A percentile compares a stretch with the other conserved stretches of the same genome.
These are phyloP conservation scores for Aphelenchoides bicaudatus DNA, from an alignment of 2,888 invertebrate species.

Conservation along the genomic window DNA sequence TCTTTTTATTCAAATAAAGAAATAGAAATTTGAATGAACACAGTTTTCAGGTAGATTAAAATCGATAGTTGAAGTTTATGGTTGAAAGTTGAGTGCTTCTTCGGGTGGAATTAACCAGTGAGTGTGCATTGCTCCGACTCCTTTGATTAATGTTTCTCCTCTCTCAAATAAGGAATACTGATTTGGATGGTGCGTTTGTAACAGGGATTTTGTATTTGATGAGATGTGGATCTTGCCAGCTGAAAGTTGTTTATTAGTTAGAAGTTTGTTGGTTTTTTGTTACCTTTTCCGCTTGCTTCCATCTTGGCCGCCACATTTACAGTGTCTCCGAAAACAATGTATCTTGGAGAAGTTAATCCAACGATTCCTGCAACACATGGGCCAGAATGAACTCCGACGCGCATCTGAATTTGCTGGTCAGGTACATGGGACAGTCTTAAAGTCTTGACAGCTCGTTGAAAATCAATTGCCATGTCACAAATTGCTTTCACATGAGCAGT, in stretches of 20 bases:
- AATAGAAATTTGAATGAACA: no score
- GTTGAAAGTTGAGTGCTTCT: slow-evolving; percentile 2
- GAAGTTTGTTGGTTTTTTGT: no score
- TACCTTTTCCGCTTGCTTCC: slow-evolving; percentile 32
- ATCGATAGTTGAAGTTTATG: no score
- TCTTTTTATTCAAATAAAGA: no score
- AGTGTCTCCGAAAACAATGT: slow-evolving; percentile 47
- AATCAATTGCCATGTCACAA: slow-evolving; percentile 43
- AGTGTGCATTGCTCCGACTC: background rate
- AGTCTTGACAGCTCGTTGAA: slow-evolving; percentile 33
- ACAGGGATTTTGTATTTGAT: slow-evolving; percentile 12
- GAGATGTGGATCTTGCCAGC: slow-evolving; percentile 20
- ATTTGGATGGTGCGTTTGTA: slow-evolving; percentile 12
- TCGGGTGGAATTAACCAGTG: slow-evolving; percentile 4
- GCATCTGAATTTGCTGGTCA: slow-evolving; percentile 40
- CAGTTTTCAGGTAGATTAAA: no score
- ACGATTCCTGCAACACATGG: slow-evolving; percentile 47
- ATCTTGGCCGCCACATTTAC: slow-evolving; percentile 53
- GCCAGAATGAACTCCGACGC: slow-evolving; percentile 40
- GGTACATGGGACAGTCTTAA: slow-evolving; percentile 48
- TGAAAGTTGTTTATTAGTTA: no score
- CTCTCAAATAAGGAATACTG: slow-evolving; percentile 5
- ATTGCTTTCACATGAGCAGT: slow-evolving; percentile 46
- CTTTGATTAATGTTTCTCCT: slow-evolving; percentile 19
- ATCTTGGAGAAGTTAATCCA: slow-evolving; percentile 47